Evolutionary conservation across 64 coral and sea anemone species (phyloP), one percentile per base, ranked within the genome.

Genomic region (Actinia tenebrosa): DNA sequence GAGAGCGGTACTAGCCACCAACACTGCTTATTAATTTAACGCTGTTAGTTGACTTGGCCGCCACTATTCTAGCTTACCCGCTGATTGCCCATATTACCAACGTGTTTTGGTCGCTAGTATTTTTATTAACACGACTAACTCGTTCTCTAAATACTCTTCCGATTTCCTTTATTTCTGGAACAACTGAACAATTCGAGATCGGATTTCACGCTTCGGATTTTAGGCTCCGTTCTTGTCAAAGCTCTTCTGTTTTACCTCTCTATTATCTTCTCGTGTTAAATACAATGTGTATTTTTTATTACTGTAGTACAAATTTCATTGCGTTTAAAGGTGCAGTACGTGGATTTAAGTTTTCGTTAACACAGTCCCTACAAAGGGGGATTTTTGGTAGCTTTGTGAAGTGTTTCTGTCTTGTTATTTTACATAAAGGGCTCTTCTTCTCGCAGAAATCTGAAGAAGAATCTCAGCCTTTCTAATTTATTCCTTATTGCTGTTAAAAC

Each of bases 31-130:
- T 75, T 30, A 75, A 75, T 27, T 75, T 75, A 69, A 42, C 69
- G 25, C 69, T 15, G 25, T 75, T 75, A 3, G 26, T 13, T 14
- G 22, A 75, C 69, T 15, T 75, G 56, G 5, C 56, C 19, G 13
- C 69, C 14, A 75, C 9, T 43, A 75, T 75, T 75, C 27, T 75
- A 75, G 69, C 69, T 10, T 27, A 75, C 69, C 69, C 69, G 69
- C 25, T 75, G 69, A 75, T 75, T 75, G 69, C 69, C n/a, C 69
- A 75, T 75, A 75, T 75, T 75, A 75, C 27, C 3, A 75, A 75
- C 69, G 10, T 75, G 26, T 75, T 42, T 75, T 75, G 69, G 23
- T 75, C 25, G 69, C 69, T 75, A 30, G 69, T 42, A 66, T 66
- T 75, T 75, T 75, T 30, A 75, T 30, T 75, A 75, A 42, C 26